Evolutionary conservation across 2,888 invertebrate species (phyloP).

Genomic region (Agrochola lychnidis): DNA sequence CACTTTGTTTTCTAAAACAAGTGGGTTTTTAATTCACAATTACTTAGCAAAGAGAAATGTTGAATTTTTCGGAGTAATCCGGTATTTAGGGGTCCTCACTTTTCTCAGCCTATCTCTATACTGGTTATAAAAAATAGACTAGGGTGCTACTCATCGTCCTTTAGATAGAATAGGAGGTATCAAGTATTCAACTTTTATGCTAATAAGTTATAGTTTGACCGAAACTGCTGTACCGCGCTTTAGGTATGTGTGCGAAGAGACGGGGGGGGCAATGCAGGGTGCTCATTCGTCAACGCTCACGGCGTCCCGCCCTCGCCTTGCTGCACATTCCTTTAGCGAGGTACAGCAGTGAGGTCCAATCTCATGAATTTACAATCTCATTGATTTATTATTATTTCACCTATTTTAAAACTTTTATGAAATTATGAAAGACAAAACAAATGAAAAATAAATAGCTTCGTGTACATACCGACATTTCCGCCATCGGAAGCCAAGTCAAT

Average conservation of each 20-base stretch:
- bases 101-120: background rate
- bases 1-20: background rate
- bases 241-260: too few species aligned
- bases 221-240: too few species aligned
- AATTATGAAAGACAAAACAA: constrained; percentile 44
- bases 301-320: too few species aligned
- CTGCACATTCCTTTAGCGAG: too few species aligned
- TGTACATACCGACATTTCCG: constrained; percentile 85
- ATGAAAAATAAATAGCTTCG: constrained; percentile 14
- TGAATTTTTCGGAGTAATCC: background rate
- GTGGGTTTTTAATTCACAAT: background rate
- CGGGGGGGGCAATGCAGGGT: too few species aligned
- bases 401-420: background rate
- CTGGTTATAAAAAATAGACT: background rate
- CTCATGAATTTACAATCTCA: background rate
- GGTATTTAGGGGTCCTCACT: background rate
- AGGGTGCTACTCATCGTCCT: background rate
- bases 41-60: background rate
- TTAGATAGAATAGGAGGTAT: background rate
- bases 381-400: background rate
- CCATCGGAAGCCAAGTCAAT: constrained; percentile 94
- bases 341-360: too few species aligned
- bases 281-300: too few species aligned
- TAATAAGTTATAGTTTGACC: background rate
- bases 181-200: background rate